A percentile compares a stretch with the other conserved stretches of the same genome.
Conservation (phyloP, 2,888 invertebrate genomes). For the Unio delphinus region DNA sequence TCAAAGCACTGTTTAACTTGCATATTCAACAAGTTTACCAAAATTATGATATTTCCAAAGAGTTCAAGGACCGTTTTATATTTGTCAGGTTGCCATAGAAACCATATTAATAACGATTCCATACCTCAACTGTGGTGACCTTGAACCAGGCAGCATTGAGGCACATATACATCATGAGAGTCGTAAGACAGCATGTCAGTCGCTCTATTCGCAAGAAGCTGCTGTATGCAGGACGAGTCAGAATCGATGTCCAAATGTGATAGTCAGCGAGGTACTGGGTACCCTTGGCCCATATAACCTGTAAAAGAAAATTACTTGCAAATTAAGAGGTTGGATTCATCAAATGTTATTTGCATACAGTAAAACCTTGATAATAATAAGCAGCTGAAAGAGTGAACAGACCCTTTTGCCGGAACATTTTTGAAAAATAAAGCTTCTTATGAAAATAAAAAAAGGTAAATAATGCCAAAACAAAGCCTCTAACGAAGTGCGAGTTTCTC, state of each 20-base stretch:
- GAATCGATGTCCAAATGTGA: conserved; percentile 67
- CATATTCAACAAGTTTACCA: too few relatives aligned
- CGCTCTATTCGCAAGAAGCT: conserved; percentile 68
- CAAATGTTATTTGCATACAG: background rate
- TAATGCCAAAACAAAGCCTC: too few relatives aligned
- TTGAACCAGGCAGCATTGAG: conserved; percentile 65
- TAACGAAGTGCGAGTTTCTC: too few relatives aligned
- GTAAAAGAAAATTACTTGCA: conserved; percentile 8
- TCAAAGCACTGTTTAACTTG: too few relatives aligned
- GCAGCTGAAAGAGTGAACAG: too few relatives aligned
- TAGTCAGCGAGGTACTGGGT: conserved; percentile 68
- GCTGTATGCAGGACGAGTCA: conserved; percentile 65
- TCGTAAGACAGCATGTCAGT: conserved; percentile 62
- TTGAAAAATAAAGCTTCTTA: too few relatives aligned
- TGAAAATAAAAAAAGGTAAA: too few relatives aligned
- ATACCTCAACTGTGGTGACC: conserved; percentile 42
- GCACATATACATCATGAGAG: conserved; percentile 66
- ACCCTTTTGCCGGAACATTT: too few relatives aligned
- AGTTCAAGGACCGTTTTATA: too few relatives aligned
- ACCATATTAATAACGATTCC: background rate
- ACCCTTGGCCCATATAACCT: conserved; percentile 67
- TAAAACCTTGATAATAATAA: too few relatives aligned
- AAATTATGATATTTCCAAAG: too few relatives aligned
- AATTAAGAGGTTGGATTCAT: background rate
- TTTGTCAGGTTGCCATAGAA: background rate